phyloP scores from a whole-genome alignment of 2,797 vertebrate species.

The Typhlichthys subterraneus region DNA sequence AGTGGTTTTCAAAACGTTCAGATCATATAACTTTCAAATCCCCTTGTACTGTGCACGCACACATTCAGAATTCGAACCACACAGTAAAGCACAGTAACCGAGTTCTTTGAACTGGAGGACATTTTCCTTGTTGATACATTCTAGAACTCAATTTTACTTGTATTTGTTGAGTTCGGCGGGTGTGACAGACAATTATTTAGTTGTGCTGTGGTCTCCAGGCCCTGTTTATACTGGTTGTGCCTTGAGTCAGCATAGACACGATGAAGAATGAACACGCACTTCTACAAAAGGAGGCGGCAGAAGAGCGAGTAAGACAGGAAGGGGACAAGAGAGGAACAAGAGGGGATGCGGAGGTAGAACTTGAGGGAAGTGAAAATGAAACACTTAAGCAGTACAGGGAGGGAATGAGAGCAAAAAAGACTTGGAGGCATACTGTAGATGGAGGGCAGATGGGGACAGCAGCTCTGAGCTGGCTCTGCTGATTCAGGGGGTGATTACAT shows the following conservation, averaged over 20 bases:
- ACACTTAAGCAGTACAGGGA: background rate
- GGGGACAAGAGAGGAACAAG: constrained; percentile 23
- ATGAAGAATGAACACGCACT: no score
- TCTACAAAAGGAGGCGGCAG: constrained; percentile 7
- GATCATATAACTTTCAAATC: no score
- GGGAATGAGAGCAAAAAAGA: background rate
- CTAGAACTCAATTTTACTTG: no score
- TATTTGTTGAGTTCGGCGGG: no score
- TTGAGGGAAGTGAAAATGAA: background rate
- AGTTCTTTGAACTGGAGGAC: no score
- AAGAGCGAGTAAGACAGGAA: constrained; percentile 17
- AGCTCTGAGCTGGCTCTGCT: constrained; percentile 32
- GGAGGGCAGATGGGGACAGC: constrained; percentile 28
- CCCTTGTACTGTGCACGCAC: no score
- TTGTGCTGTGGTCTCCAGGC: no score
- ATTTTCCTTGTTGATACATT: no score
- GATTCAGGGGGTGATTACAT: constrained; percentile 46
- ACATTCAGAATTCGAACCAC: no score
- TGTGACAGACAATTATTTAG: no score
- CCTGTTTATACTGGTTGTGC: background rate
- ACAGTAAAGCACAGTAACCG: no score
- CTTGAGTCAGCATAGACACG: background rate
- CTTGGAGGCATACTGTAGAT: background rate
- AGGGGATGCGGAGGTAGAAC: constrained; percentile 1
- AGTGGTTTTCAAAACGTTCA: no score